A percentile compares a stretch with the other conserved stretches of the same genome.
Evolutionary conservation across 2,113 vertebrate genomes (phyloP).

Genomic region (Perca flavescens): DNA sequence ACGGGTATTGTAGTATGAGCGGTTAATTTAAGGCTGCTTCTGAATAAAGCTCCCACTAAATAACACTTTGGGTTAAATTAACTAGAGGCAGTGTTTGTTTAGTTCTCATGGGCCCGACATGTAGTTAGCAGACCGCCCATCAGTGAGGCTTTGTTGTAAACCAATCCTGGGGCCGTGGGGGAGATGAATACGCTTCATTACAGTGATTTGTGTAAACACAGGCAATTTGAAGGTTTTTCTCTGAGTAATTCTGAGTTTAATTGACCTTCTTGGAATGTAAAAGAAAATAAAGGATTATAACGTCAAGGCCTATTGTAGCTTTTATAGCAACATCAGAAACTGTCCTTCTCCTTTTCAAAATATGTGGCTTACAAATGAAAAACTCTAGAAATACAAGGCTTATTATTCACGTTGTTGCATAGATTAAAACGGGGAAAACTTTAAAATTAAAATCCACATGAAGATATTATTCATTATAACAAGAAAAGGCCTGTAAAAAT

Average conservation of each 20-base stretch:
- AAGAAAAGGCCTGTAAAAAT: not conserved
- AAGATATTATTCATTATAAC: not conserved
- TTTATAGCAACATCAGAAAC: not conserved
- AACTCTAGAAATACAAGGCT: not conserved
- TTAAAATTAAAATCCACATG: not conserved
- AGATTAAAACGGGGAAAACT: not conserved
- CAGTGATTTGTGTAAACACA: slow-evolving; percentile 36
- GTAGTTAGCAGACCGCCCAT: slow-evolving; percentile 26
- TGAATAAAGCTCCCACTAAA: not conserved
- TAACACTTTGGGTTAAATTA: not conserved
- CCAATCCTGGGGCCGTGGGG: not conserved
- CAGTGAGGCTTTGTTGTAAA: slow-evolving; percentile 56
- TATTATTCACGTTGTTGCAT: not conserved
- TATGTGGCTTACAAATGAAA: not conserved
- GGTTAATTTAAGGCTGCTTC: not conserved
- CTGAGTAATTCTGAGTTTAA: not conserved
- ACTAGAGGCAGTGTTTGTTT: slow-evolving; percentile 50
- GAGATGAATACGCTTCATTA: slow-evolving; percentile 23
- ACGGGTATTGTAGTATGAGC: no score
- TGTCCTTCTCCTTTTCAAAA: not conserved
- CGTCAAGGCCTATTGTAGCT: not conserved
- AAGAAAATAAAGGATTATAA: slow-evolving; percentile 9
- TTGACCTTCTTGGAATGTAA: slow-evolving; percentile 10
- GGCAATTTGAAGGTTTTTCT: slow-evolving; percentile 28
- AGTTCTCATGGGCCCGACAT: slow-evolving; percentile 20